Percentiles rank a stretch among this genome's conserved stretches.
Conservation (phyloP, 2,888 invertebrate genomes). For the Microlaimidae sp. region DNA sequence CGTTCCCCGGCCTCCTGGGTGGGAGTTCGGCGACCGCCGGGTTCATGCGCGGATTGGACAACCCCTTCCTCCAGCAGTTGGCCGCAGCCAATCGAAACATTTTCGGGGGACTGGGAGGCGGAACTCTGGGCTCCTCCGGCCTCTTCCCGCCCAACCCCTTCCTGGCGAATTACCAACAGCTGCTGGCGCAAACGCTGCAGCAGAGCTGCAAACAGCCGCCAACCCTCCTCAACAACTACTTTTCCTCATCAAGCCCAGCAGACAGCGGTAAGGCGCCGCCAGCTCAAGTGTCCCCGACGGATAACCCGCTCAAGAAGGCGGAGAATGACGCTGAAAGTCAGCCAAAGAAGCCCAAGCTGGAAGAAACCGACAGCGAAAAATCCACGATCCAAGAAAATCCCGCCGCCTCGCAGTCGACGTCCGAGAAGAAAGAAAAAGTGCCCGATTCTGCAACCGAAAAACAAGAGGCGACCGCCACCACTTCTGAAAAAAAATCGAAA, state of each 20-base stretch:
- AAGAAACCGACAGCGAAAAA: too few species aligned
- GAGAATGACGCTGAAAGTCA: background rate
- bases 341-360: background rate
- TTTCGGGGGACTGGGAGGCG: background rate
- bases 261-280: too few species aligned
- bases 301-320: background rate
- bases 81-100: too few species aligned
- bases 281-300: too few species aligned
- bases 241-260: too few species aligned
- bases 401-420: too few species aligned
- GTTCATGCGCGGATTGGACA: too few species aligned
- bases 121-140: conserved; percentile 17
- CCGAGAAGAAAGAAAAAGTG: too few species aligned
- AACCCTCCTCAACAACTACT: conserved; percentile 1
- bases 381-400: too few species aligned
- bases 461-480: too few species aligned
- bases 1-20: background rate
- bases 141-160: conserved; percentile 8
- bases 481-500: too few species aligned
- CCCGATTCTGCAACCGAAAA: too few species aligned
- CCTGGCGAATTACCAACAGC: background rate
- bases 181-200: background rate
- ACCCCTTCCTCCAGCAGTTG: background rate
- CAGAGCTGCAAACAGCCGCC: background rate
- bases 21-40: background rate